A percentile compares a stretch with the other conserved stretches of the same genome.
phyloP scores from a whole-genome alignment of 1,140 invertebrate genomes.

The Scaptomyza hsui region DNA sequence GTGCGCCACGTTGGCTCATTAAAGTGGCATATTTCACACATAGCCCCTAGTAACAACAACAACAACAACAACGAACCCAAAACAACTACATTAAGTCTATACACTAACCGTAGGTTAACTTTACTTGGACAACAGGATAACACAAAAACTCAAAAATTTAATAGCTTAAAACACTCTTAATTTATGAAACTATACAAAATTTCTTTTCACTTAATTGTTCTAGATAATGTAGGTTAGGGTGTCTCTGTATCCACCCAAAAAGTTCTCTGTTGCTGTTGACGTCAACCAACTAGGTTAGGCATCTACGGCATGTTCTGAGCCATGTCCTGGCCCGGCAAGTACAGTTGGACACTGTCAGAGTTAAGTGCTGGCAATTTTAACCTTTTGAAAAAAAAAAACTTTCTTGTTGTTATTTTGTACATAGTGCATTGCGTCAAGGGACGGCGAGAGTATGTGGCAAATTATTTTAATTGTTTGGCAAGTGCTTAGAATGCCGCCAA shows the following conservation, averaged over 20 bases:
- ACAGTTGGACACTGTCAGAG: conserved; percentile 67
- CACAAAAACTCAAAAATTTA: too few species aligned
- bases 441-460: conserved; percentile 70
- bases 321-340: conserved; percentile 44
- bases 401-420: conserved; percentile 16
- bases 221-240: conserved; percentile 13
- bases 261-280: conserved; percentile 31
- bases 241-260: conserved; percentile 17
- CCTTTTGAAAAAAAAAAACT: conserved; percentile 51
- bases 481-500: conserved; percentile 73
- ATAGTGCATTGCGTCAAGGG: conserved; percentile 63
- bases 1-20: conserved; percentile 77
- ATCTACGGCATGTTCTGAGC: conserved; percentile 43
- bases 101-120: neutral
- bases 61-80: conserved; percentile 38
- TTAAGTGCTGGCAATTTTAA: conserved; percentile 73
- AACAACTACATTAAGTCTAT: conserved; percentile 32
- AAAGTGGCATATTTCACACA: conserved; percentile 82
- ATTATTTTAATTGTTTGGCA: conserved; percentile 81
- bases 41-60: conserved; percentile 60
- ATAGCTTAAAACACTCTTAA: too few species aligned
- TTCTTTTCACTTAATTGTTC: neutral
- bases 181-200: too few species aligned
- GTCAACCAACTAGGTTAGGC: conserved; percentile 11
- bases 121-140: too few species aligned